Evolutionary conservation across 2,113 vertebrate genomes (phyloP), one percentile per base, ranked within the genome.

Genomic region (Stictonetta naevosa): DNA sequence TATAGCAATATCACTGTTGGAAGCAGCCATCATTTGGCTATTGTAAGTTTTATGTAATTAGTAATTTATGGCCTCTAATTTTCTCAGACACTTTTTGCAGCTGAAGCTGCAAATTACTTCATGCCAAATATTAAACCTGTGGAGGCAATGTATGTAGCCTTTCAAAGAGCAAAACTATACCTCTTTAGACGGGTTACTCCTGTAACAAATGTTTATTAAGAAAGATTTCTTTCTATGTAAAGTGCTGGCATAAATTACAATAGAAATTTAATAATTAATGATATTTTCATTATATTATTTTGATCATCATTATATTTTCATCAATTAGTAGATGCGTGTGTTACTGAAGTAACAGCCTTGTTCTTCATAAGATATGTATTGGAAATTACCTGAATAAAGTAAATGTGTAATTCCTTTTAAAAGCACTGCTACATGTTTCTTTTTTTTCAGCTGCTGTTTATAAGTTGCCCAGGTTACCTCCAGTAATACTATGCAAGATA

Each of bases 41-140:
- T 53, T 91, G 42, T 92, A 68, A 81, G 64, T 59, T 95, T 93
- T 89, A 94, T 63, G 59, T 95, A 96, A 97, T 97, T 95, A 96
- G 67, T 94, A 97, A 97, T 95, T 96, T 96, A 96, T 92, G 81
- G 52, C 52, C 72, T 40, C n/a, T 95, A 93, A 96, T 97, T 96
- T 90, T 95, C n/a, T 96, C 84, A 94, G 56, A 86, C 38, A 42
- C 50, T 86, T 97, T 89, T 86, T 94, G 76, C 63, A 73, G 86
- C 86, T 92, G 94, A 77, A 87, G 84, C 63, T 95, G 52, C 75
- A 97, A 97, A 96, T 92, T 83, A 83, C n/a, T 56, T 84, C 75
- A 76, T 78, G 71, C 83, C 96, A 97, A 96, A 94, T 91, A 58
- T 58, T 56, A 68, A 78, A 83, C 84, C 86, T 84, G 78, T 90